Percentiles rank a stretch among this genome's conserved stretches.
Conservation (phyloP, 2,113 vertebrate species). For the Pan paniscus region DNA sequence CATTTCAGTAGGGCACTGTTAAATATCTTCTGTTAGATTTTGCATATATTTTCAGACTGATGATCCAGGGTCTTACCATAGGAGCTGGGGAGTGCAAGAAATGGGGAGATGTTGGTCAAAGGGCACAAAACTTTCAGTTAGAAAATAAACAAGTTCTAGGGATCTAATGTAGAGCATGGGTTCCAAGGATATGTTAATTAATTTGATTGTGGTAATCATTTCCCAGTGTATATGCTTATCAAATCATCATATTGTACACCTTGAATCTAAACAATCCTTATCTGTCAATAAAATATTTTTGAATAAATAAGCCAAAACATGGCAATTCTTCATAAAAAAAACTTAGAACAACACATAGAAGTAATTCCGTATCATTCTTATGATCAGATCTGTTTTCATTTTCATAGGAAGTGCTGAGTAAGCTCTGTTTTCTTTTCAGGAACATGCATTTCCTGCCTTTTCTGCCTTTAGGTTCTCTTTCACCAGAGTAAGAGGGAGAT, state of each 20-base stretch:
- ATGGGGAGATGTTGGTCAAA: background rate
- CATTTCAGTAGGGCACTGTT: background rate
- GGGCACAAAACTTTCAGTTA: background rate
- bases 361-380: background rate
- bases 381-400: background rate
- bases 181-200: background rate
- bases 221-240: background rate
- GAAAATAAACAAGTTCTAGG: background rate
- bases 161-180: background rate
- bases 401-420: background rate
- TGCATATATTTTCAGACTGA: background rate
- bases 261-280: background rate
- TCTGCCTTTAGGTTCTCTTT: background rate
- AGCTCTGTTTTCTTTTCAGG: background rate
- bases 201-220: background rate
- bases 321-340: background rate
- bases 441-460: background rate
- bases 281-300: background rate
- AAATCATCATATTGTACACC: background rate
- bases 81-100: background rate
- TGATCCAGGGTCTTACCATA: background rate
- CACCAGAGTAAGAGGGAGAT: background rate
- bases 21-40: background rate
- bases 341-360: background rate
- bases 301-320: background rate